phyloP scores from a whole-genome alignment of 2,888 invertebrate genomes.

The Lamellibrachia satsuma region DNA sequence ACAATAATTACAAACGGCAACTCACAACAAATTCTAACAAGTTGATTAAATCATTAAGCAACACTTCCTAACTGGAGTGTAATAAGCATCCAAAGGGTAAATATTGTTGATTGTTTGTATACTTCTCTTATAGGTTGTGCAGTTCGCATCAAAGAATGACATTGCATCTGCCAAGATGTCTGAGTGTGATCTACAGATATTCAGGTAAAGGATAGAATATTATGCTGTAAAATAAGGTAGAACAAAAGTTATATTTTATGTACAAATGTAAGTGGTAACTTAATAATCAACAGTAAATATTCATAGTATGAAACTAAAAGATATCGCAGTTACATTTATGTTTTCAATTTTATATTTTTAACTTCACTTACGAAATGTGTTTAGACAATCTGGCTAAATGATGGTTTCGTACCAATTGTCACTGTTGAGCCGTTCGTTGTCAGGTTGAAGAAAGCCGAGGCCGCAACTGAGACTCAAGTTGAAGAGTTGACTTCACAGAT shows the following conservation, averaged over 20 bases:
- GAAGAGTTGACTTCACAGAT: slow-evolving; percentile 34
- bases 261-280: no score
- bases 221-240: background rate
- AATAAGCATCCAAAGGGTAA: background rate
- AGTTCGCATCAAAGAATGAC: slow-evolving; percentile 22
- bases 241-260: background rate
- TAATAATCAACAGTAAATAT: no score
- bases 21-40: background rate
- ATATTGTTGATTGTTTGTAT: slow-evolving; percentile 13
- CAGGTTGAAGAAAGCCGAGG: slow-evolving; percentile 34
- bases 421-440: background rate
- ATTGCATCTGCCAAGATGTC: slow-evolving; percentile 22
- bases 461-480: slow-evolving; percentile 26
- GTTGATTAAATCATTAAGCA: background rate
- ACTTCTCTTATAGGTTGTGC: slow-evolving; percentile 28
- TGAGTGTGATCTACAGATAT: slow-evolving; percentile 33
- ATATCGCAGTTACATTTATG: no score
- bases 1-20: background rate
- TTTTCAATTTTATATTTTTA: no score
- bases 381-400: no score
- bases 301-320: no score
- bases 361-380: no score
- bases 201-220: slow-evolving; percentile 22
- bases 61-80: no score
- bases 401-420: no score